phyloP scores from a whole-genome alignment of 2,113 vertebrate genomes.

The Clupea harengus region DNA sequence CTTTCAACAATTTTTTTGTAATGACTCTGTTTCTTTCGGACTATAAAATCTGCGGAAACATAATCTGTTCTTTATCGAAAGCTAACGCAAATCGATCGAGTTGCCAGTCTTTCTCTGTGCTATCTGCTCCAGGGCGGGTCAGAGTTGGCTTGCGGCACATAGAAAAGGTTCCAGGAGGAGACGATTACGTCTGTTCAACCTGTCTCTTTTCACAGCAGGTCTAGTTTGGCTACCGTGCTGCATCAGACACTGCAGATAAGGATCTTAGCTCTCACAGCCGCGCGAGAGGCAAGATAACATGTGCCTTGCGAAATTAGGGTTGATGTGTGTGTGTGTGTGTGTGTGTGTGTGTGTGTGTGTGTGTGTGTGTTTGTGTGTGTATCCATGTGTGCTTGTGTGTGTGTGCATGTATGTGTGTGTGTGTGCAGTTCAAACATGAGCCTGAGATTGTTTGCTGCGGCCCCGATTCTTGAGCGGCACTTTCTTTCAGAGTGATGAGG shows the following conservation, averaged over 20 bases:
- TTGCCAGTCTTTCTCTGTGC: background rate
- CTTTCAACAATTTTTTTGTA: background rate
- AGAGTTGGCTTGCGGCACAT: background rate
- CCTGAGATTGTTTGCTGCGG: slow-evolving; percentile 3
- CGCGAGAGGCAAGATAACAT: slow-evolving; percentile 63
- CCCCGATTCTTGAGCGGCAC: background rate
- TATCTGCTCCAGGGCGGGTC: background rate
- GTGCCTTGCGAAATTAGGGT: slow-evolving; percentile 60
- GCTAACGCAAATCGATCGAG: background rate
- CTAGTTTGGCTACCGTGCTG: slow-evolving; percentile 51
- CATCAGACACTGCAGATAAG: slow-evolving; percentile 67
- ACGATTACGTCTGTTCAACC: slow-evolving; percentile 64
- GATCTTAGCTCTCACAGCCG: slow-evolving; percentile 71
- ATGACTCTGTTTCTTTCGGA: background rate
- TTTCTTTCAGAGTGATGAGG: background rate
- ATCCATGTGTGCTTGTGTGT: background rate
- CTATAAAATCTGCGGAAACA: background rate
- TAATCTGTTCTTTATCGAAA: background rate
- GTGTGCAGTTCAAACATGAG: background rate
- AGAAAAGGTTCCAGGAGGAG: slow-evolving; percentile 38
- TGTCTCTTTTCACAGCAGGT: slow-evolving; percentile 57
- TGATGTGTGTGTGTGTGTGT: background rate
- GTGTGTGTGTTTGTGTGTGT: background rate
- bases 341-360: background rate
- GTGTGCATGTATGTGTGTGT: background rate